A percentile compares a stretch with the other conserved stretches of the same genome.
phyloP scores from a whole-genome alignment of 2,113 vertebrate genomes.

The Haliaeetus leucogaster region DNA sequence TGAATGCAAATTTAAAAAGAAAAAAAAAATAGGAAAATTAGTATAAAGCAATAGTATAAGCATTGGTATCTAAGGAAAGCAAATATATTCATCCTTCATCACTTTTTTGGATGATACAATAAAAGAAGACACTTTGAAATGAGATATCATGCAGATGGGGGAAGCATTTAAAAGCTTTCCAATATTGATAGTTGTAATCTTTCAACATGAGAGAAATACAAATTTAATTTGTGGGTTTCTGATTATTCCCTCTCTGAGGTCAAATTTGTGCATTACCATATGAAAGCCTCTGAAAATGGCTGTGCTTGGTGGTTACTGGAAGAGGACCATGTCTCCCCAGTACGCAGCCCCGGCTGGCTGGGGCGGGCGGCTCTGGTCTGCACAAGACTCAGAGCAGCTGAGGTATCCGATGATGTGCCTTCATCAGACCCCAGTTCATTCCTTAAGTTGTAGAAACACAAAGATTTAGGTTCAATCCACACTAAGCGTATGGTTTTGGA shows the following conservation, averaged over 20 bases:
- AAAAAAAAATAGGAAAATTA: not conserved
- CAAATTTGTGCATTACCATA: not conserved
- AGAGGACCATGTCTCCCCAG: accelerated
- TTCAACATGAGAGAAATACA: slow-evolving; percentile 6
- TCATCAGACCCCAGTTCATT: not conserved
- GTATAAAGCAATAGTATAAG: not conserved
- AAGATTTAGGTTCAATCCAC: not conserved
- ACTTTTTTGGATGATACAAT: not conserved
- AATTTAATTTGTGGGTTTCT: slow-evolving; percentile 21
- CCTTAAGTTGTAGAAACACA: not conserved
- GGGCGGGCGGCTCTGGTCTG: not conserved
- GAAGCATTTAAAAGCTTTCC: not conserved
- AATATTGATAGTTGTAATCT: slow-evolving; percentile 28
- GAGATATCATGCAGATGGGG: not conserved
- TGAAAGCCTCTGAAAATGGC: not conserved
- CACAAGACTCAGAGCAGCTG: no score
- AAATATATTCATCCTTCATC: not conserved
- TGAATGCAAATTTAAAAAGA: not conserved
- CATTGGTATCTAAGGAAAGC: not conserved
- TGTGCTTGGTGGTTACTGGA: not conserved
- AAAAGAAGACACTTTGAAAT: not conserved
- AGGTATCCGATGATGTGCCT: accelerated
- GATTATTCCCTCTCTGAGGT: not conserved
- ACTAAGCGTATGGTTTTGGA: accelerated
- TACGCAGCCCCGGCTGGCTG: not conserved